A percentile compares a stretch with the other conserved stretches of the same genome.
Conservation (phyloP, 2,888 invertebrate species). For the Standfussiana lucernea region DNA sequence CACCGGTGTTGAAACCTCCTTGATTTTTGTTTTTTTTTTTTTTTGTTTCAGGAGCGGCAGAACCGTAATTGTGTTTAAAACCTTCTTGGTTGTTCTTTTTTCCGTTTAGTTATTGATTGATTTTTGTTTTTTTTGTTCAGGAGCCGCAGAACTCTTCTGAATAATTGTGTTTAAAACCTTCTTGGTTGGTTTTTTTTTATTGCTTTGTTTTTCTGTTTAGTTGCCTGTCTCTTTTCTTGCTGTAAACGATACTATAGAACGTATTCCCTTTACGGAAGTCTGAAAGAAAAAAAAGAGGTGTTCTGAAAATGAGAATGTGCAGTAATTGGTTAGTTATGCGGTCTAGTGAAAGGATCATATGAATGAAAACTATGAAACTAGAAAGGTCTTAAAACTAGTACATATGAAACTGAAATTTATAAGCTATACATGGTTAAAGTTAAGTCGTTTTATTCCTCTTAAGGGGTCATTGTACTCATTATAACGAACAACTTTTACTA, state of each 20-base stretch:
- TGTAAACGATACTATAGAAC: slow-evolving; percentile 96
- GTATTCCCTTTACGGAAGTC: slow-evolving; percentile 96
- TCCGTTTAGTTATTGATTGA: too few species aligned
- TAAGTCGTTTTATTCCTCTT: too few species aligned
- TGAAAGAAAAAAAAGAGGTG: slow-evolving; percentile 86
- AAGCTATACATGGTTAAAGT: too few species aligned
- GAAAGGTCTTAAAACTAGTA: not conserved
- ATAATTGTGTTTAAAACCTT: slow-evolving; percentile 4
- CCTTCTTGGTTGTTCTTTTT: slow-evolving; percentile 6
- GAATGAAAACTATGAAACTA: slow-evolving; percentile 1
- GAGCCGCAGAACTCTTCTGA: not conserved
- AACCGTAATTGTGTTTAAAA: not conserved
- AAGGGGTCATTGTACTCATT: too few species aligned
- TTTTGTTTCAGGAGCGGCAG: not conserved
- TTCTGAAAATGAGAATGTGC: slow-evolving; percentile 57
- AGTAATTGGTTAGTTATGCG: slow-evolving; percentile 42
- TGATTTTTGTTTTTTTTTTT: not conserved
- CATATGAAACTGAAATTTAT: not conserved
- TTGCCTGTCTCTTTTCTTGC: slow-evolving; percentile 91
- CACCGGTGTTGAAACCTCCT: not conserved
- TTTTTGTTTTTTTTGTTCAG: not conserved
- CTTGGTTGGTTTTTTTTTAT: not conserved
- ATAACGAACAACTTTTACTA: too few species aligned
- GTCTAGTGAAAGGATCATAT: slow-evolving; percentile 20
- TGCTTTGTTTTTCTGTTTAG: slow-evolving; percentile 16